Conservation (phyloP, 2,888 invertebrate genomes). For the Mechanitis mazaeus region DNA sequence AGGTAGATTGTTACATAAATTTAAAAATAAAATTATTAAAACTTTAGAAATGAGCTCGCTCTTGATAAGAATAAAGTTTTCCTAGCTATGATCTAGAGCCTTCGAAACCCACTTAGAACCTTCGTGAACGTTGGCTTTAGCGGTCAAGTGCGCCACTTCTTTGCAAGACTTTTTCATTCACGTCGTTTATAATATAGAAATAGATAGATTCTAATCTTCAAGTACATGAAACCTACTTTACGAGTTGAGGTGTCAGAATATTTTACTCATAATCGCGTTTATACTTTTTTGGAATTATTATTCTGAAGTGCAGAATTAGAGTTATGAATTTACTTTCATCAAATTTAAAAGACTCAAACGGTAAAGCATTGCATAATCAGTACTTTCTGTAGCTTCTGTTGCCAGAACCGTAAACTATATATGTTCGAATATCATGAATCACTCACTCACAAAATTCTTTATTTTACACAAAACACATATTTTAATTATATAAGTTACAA, state of each 20-base stretch:
- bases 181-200: not conserved
- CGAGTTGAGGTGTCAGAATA: not conserved
- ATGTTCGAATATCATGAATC: too few relatives aligned
- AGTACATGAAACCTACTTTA: not conserved
- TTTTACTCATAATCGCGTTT: too few relatives aligned
- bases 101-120: slow-evolving; percentile 5
- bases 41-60: slow-evolving; percentile 26
- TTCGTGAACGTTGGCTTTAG: slow-evolving; percentile 7
- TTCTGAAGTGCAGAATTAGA: too few relatives aligned
- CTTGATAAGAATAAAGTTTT: slow-evolving; percentile 63
- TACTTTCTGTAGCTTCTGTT: too few relatives aligned
- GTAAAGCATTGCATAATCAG: too few relatives aligned
- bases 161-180: slow-evolving; percentile 5
- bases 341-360: too few relatives aligned
- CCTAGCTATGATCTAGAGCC: slow-evolving; percentile 20
- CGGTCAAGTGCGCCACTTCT: slow-evolving; percentile 6
- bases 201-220: not conserved
- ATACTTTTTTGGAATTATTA: too few relatives aligned
- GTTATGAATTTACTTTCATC: too few relatives aligned
- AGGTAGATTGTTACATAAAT: not conserved
- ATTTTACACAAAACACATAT: too few relatives aligned
- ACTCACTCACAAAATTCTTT: too few relatives aligned
- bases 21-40: not conserved
- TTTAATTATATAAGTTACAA: too few relatives aligned
- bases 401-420: too few relatives aligned